Base-by-base conservation (phyloP, 1,140 invertebrate genomes). In the Linepithema humile region DNA sequence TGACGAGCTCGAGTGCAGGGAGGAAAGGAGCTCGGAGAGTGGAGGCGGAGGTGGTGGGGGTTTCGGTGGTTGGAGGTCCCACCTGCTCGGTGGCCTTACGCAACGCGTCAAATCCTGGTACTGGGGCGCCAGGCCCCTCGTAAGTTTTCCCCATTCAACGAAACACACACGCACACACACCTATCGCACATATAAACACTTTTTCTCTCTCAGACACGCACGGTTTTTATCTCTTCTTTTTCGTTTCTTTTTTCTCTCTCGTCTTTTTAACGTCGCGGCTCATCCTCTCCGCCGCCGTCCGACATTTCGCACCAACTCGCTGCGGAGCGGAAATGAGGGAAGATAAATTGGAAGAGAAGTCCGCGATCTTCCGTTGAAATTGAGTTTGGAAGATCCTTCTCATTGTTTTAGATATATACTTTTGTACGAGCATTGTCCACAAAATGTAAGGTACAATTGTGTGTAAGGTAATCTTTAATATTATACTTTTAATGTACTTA, bases 61-160 rank as follows among this genome's bases (percentile, higher is more conserved):
- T 97, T 97, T 98, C 95, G 97, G 97, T 96, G 97, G 97, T 95
- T 97, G 97, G 95, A 97, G 97, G 95, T 97, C 97, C 95, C 97
- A 97, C 90, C 88, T 94, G 95, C 97, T 98, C 95, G 97, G 97
- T 96, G 97, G 97, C 95, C 97, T 97, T 96, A 98, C 97, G 95
- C 97, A 98, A 96, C 97, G 97, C 96, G 97, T 98, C 95, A 98
- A 98, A 96, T 98, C 97, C 95, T 98, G 97, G 97, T 98, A 98
- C 97, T 98, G 97, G 97, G 97, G 97, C 91, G 93, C 94, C 96
- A 97, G 97, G 96, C 97, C 97, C 96, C 97, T 98, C 96, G 97
- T 98, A 98, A 98, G 97, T 98, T 96, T 95, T 85, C n/a, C 64
- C 75, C n/a, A n/a, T n/a, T n/a, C n/a, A n/a, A n/a, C n/a, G n/a